Conservation (phyloP, 1,140 invertebrate genomes). For the Drosophila neocordata region DNA sequence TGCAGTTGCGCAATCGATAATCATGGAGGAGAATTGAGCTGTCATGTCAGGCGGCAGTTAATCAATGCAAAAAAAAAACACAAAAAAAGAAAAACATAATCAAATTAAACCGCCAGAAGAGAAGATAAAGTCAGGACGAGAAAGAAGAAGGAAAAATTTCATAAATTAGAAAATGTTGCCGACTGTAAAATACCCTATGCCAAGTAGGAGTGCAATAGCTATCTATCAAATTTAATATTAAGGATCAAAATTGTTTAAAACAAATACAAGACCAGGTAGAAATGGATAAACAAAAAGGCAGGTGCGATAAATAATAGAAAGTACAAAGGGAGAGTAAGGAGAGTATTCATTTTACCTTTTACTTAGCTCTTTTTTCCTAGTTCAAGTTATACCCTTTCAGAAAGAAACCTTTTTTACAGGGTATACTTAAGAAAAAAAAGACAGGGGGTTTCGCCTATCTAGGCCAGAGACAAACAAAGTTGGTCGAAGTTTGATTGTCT, state of each 20-base stretch:
- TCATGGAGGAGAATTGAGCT: conserved; percentile 77
- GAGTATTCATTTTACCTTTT: too few relatives aligned
- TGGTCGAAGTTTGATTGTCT: conserved; percentile 44
- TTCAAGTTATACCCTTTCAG: too few relatives aligned
- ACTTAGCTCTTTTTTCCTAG: too few relatives aligned
- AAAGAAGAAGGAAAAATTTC: not conserved
- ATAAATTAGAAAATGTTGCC: not conserved
- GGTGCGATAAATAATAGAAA: too few relatives aligned
- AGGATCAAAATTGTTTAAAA: too few relatives aligned
- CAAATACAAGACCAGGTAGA: too few relatives aligned
- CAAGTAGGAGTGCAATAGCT: conserved; percentile 8
- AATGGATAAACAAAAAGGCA: too few relatives aligned
- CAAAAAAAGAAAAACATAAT: conserved; percentile 72
- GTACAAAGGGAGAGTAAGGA: too few relatives aligned
- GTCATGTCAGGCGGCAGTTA: conserved; percentile 81
- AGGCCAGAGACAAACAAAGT: conserved; percentile 51
- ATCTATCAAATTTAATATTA: too few relatives aligned
- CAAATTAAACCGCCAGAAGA: conserved; percentile 76
- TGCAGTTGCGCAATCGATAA: conserved; percentile 77
- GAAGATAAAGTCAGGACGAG: conserved; percentile 58
- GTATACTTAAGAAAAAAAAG: not conserved
- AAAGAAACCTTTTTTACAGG: not conserved
- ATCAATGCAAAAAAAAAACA: conserved; percentile 64
- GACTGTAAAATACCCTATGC: not conserved
- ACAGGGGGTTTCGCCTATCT: conserved; percentile 45